These are phyloP conservation scores for Sebastiscus albofasciatus DNA, from an alignment of 2,797 vertebrate genomes.

Conservation along the genomic window DNA sequence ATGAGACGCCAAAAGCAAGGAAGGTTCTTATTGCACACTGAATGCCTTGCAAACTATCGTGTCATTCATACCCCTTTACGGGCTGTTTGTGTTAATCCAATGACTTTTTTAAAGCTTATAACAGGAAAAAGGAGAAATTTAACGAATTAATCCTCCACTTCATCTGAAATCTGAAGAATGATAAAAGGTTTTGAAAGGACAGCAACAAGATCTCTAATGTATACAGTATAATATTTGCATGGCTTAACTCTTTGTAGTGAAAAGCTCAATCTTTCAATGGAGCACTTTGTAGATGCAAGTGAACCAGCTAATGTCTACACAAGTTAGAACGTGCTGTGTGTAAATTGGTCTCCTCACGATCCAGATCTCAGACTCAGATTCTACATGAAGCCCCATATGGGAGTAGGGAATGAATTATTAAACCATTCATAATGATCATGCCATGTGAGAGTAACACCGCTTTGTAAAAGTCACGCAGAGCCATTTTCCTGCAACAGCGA, in stretches of 20 bases:
- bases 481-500: slow-evolving; percentile 7
- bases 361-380: slow-evolving; percentile 27
- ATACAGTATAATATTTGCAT: not conserved
- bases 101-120: not conserved
- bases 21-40: not conserved
- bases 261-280: slow-evolving; percentile 4
- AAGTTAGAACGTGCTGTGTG: slow-evolving; percentile 4
- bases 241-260: not conserved
- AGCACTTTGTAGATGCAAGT: slow-evolving; percentile 12
- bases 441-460: slow-evolving; percentile 27
- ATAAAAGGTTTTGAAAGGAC: not conserved
- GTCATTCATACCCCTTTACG: not conserved
- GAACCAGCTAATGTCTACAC: slow-evolving; percentile 9
- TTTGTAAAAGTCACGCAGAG: slow-evolving; percentile 55
- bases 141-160: not conserved
- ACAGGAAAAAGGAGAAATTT: not conserved
- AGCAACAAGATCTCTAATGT: not conserved
- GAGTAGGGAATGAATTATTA: slow-evolving; percentile 65
- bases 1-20: too few species aligned
- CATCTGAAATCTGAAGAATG: not conserved
- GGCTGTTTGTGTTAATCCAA: not conserved
- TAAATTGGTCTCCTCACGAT: slow-evolving; percentile 52
- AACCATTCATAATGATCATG: slow-evolving; percentile 54
- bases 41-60: not conserved
- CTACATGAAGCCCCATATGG: slow-evolving; percentile 50